phyloP scores from a whole-genome alignment of 2,888 invertebrate species.

The Pristionchus exspectatus region DNA sequence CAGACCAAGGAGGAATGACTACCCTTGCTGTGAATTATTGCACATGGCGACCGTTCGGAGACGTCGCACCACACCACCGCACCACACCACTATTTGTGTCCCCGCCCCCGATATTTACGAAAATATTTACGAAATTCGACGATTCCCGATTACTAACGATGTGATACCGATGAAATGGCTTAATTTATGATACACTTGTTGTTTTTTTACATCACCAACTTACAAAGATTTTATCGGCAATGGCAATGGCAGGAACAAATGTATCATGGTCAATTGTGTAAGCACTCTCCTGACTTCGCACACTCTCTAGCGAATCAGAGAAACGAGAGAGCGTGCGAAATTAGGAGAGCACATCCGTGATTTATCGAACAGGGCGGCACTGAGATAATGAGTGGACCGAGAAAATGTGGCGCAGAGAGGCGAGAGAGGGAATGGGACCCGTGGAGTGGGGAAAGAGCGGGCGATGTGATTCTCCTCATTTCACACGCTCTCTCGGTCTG shows the following conservation, averaged over 20 bases:
- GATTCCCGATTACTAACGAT: constrained; percentile 12
- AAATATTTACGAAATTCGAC: constrained; percentile 41
- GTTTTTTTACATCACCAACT: neutral
- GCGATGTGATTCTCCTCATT: no score
- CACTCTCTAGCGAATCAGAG: no score
- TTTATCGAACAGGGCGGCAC: neutral
- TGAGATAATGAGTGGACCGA: constrained; percentile 3
- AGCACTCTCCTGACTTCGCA: no score
- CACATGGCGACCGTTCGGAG: neutral
- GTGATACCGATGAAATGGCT: constrained; percentile 34
- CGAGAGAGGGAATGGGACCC: constrained; percentile 10
- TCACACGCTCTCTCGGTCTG: no score
- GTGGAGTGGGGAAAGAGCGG: neutral
- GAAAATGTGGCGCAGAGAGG: neutral
- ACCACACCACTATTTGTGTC: neutral
- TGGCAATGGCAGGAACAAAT: no score
- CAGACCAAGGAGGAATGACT: constrained; percentile 47
- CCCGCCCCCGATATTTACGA: constrained; percentile 18
- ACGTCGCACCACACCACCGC: neutral
- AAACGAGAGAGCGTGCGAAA: no score
- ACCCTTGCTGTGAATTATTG: neutral
- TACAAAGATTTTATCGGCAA: no score
- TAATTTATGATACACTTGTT: neutral
- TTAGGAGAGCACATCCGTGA: neutral
- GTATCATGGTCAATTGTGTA: no score